phyloP scores from a whole-genome alignment of 2,113 vertebrate species.

The Tinamus guttatus region DNA sequence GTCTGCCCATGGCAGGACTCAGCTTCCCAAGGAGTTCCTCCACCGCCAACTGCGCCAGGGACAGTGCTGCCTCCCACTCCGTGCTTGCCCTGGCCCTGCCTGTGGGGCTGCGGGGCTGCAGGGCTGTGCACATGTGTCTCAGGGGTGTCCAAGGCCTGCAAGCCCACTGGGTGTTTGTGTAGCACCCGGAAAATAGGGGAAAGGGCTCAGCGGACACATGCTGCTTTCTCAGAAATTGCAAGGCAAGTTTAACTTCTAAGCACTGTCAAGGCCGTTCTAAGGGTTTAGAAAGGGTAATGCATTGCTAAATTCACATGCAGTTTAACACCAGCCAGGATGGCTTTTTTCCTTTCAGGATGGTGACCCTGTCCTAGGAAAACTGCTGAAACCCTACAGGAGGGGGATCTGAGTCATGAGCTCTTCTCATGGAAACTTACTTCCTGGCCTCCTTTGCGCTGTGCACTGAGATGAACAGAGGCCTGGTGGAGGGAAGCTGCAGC shows the following conservation, averaged over 20 bases:
- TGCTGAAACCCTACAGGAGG: constrained; percentile 56
- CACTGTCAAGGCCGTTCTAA: background rate
- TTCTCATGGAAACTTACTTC: constrained; percentile 69
- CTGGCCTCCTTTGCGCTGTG: constrained; percentile 54
- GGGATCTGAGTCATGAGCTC: constrained; percentile 61
- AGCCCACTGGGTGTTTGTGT: background rate
- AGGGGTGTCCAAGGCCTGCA: background rate
- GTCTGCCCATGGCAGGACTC: fast-evolving
- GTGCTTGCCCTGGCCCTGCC: background rate
- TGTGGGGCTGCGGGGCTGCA: fast-evolving
- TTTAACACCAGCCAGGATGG: constrained; percentile 31
- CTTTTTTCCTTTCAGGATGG: constrained; percentile 66
- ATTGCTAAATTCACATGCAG: background rate
- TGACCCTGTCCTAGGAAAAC: constrained; percentile 58
- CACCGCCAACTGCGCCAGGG: background rate
- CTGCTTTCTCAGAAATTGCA: background rate
- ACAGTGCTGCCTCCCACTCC: background rate
- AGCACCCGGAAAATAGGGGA: background rate
- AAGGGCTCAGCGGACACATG: background rate
- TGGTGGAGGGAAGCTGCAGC: constrained; percentile 15
- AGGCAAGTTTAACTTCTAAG: background rate
- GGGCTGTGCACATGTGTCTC: background rate
- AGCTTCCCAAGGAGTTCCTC: background rate
- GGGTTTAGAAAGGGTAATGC: background rate
- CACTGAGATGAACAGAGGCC: background rate